Conservation (phyloP, 1,140 invertebrate genomes). For the Diplogasteroides magnus region DNA sequence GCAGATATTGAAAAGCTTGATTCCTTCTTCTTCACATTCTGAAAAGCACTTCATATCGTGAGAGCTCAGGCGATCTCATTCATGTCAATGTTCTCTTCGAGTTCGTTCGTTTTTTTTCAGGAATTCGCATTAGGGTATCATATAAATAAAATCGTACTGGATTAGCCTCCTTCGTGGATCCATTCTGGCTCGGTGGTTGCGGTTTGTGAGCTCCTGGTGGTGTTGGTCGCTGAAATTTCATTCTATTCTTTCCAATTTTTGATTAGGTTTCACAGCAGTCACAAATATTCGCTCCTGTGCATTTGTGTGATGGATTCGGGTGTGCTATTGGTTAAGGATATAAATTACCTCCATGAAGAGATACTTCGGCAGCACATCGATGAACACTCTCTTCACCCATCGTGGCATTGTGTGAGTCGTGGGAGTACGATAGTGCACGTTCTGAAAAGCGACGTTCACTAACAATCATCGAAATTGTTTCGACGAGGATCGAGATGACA, state of each 20-base stretch:
- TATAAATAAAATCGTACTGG: no score
- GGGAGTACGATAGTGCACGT: constrained; percentile 91
- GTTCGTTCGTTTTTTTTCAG: no score
- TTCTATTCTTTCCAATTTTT: background rate
- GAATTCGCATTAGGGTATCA: no score
- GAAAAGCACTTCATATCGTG: no score
- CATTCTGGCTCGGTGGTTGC: background rate
- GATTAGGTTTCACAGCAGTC: background rate
- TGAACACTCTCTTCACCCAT: constrained; percentile 82
- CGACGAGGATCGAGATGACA: no score
- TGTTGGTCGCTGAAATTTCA: constrained; percentile 4
- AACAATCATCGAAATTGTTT: no score
- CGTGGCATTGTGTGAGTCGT: constrained; percentile 88
- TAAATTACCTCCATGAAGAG: constrained; percentile 55
- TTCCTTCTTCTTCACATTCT: constrained; percentile 30
- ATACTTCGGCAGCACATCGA: constrained; percentile 75
- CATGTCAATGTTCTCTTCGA: no score
- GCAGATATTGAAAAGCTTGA: constrained; percentile 18
- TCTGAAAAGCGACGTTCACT: constrained; percentile 62
- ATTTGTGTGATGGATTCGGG: background rate
- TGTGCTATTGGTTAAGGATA: no score
- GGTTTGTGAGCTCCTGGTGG: background rate
- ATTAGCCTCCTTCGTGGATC: constrained; percentile 1
- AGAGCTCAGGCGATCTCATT: no score
- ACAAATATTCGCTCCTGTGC: no score